These are phyloP conservation scores for Sciurus niger DNA, from an alignment of 2,113 vertebrate genomes.

Conservation along the genomic window DNA sequence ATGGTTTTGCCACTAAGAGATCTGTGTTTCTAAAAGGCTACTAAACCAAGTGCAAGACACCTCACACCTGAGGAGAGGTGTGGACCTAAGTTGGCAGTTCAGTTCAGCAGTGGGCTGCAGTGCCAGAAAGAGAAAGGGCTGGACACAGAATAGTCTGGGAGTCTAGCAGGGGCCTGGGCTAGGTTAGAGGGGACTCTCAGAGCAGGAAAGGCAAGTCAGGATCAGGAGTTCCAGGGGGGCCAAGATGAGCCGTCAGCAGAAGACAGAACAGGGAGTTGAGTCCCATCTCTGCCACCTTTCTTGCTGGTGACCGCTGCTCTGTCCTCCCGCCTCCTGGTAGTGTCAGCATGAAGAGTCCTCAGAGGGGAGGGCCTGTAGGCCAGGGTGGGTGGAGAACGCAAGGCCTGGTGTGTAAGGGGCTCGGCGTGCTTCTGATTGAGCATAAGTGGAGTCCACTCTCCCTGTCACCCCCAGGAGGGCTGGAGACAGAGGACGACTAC, in stretches of 20 bases:
- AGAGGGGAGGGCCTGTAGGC: background rate
- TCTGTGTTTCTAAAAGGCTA: background rate
- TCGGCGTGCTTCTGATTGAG: background rate
- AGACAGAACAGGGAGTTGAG: background rate
- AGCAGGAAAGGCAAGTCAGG: background rate
- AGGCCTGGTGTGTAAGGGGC: background rate
- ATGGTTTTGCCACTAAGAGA: background rate
- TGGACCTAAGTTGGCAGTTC: background rate
- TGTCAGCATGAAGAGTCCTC: background rate
- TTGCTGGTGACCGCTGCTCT: background rate
- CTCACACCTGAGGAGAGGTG: background rate
- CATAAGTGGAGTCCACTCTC: background rate
- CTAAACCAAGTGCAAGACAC: background rate
- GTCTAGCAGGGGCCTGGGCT: background rate
- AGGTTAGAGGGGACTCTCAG: background rate
- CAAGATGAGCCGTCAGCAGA: background rate
- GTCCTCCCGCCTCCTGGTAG: background rate
- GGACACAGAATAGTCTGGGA: background rate
- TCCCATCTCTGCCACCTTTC: background rate
- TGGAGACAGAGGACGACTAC: constrained; percentile 94
- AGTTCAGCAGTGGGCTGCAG: background rate
- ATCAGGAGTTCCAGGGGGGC: background rate
- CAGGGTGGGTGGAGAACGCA: background rate
- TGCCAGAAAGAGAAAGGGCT: background rate
- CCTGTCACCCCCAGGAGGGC: constrained; percentile 88